These are phyloP conservation scores for Clupea harengus DNA, from an alignment of 2,113 vertebrate genomes.

Conservation along the genomic window DNA sequence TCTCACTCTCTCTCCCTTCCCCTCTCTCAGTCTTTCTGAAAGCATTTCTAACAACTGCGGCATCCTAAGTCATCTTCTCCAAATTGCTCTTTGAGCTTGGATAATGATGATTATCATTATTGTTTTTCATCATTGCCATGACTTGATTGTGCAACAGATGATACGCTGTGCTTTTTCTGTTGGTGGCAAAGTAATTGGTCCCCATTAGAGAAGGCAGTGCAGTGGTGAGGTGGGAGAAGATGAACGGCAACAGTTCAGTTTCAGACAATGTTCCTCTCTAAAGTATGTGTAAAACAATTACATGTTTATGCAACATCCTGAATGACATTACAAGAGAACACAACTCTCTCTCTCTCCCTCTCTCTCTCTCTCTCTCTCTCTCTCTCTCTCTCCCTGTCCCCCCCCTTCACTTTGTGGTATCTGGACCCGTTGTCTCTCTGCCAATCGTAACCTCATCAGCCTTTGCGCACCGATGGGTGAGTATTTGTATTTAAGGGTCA, in stretches of 20 bases:
- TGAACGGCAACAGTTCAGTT: neutral
- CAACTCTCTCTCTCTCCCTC: slow-evolving; percentile 12
- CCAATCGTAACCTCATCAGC: neutral
- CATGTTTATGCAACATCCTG: neutral
- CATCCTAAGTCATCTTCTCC: slow-evolving; percentile 53
- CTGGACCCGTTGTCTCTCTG: slow-evolving; percentile 28
- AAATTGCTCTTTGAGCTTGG: slow-evolving; percentile 46
- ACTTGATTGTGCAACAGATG: slow-evolving; percentile 38
- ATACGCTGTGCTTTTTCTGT: neutral
- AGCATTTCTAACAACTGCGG: slow-evolving; percentile 11
- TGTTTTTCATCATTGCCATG: slow-evolving; percentile 57
- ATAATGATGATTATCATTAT: slow-evolving; percentile 58
- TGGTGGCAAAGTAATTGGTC: neutral
- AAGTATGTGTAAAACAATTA: neutral
- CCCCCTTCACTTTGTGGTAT: slow-evolving; percentile 15
- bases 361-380: slow-evolving; percentile 12
- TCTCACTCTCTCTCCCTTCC: neutral
- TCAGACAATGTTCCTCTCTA: neutral
- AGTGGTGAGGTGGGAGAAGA: neutral
- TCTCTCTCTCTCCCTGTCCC: neutral
- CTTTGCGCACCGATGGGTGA: neutral
- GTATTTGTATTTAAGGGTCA: neutral
- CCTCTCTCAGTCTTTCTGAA: slow-evolving; percentile 26
- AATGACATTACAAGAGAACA: neutral
- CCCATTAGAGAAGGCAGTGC: neutral